Base-by-base conservation (phyloP, 1,140 invertebrate genomes). In the Melitaea cinxia region DNA sequence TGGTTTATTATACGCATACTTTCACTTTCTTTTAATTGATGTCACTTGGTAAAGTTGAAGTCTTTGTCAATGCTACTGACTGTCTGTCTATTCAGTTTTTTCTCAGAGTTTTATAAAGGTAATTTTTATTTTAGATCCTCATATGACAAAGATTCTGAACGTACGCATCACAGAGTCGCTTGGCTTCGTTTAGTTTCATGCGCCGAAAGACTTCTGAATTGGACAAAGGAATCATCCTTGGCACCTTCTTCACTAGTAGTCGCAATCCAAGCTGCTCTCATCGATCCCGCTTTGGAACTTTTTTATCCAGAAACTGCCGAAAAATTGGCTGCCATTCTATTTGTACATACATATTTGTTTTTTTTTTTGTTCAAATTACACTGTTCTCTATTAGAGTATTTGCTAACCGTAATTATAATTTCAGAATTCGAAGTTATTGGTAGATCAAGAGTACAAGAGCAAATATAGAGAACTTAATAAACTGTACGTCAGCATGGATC, bases 401-500 rank as follows among this genome's bases (percentile, higher is more conserved):
- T 33, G 7, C 26, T 6, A 33, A 6, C 9, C 12, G 3, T 33
- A 6, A 33, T 9, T 6, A 7, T 42, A 42, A 14, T 83, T 78
- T 30, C 73, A 90, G 84, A 75, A 63, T 28, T 68, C 77, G 5
- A 85, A 77, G 65, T 78, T 75, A 54, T 68, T 75, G 10, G 57
- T 80, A 2, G 81, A 86, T 53, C 78, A 88, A 66, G 88, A 90
- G 66, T 82, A 80, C 37, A 88, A 85, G 78, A 88, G 65, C 45
- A 90, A 82, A 80, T 92, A 92, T 67, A 75, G 82, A 61, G 84
- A 92, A 63, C 73, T 92, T 12, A 83, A 82, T 28, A 80, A 83
- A 65, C 62, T 93, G 55, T 91, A 83, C 67, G 50, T 78, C 7
- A 90, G 91, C 49, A 92, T 93, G 88, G 83, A 88, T 28, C 65